These are phyloP conservation scores for Cavia aperea DNA, from an alignment of 2,113 vertebrate species.

Conservation along the genomic window DNA sequence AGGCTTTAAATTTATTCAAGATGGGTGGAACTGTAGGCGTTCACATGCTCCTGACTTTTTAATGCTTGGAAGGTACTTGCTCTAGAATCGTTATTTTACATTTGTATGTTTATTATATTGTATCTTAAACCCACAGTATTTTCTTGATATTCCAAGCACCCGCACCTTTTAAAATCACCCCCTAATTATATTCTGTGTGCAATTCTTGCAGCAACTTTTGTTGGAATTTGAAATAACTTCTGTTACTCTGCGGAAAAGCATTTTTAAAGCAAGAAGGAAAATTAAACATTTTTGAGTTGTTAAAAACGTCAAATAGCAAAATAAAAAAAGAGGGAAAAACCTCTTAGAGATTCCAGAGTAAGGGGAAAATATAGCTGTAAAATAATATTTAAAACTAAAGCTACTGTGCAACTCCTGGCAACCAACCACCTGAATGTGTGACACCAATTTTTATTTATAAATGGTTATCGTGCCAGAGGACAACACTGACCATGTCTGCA, in stretches of 20 bases:
- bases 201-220: constrained; percentile 40
- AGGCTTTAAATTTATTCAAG: constrained; percentile 64
- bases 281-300: constrained; percentile 36
- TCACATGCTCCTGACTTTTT: constrained; percentile 26
- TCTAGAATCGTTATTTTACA: constrained; percentile 34
- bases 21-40: constrained; percentile 37
- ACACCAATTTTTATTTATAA: constrained; percentile 17
- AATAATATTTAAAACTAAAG: constrained; percentile 30
- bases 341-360: background rate
- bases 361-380: background rate
- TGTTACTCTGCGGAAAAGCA: constrained; percentile 21
- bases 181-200: constrained; percentile 49
- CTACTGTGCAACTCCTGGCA: background rate
- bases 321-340: background rate
- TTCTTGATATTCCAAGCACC: constrained; percentile 50
- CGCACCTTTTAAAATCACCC: constrained; percentile 47
- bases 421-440: background rate
- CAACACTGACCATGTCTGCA: constrained; percentile 29
- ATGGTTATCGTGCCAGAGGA: background rate
- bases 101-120: constrained; percentile 40
- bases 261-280: constrained; percentile 53
- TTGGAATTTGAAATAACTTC: constrained; percentile 43
- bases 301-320: constrained; percentile 45
- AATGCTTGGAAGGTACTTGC: constrained; percentile 50
- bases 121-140: constrained; percentile 38